Evolutionary conservation across 2,888 invertebrate species (phyloP).

Genomic region (Noctua janthe): DNA sequence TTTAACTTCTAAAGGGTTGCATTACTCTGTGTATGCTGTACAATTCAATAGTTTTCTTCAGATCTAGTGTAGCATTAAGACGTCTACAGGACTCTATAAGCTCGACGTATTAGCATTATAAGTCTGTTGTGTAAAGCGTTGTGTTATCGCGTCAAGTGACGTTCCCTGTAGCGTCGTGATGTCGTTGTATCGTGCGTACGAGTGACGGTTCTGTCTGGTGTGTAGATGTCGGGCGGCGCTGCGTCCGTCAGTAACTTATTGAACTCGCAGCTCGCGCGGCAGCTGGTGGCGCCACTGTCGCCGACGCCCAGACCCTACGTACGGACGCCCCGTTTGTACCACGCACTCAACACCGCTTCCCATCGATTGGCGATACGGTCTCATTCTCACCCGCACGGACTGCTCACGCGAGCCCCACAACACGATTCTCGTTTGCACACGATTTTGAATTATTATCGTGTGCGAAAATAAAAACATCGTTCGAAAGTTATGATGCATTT

Average conservation of each 20-base stretch:
- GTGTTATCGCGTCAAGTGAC: slow-evolving; percentile 27
- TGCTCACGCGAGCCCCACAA: slow-evolving; percentile 63
- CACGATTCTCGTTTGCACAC: slow-evolving; percentile 65
- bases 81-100: background rate
- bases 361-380: slow-evolving; percentile 83
- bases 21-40: background rate
- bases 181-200: slow-evolving; percentile 20
- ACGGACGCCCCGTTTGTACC: slow-evolving; percentile 90
- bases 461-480: slow-evolving; percentile 8
- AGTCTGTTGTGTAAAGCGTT: slow-evolving; percentile 31
- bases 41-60: background rate
- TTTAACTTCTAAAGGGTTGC: background rate
- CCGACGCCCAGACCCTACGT: slow-evolving; percentile 88
- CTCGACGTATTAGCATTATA: slow-evolving; percentile 13
- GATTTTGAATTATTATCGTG: slow-evolving; percentile 48
- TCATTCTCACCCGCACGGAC: slow-evolving; percentile 78
- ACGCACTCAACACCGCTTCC: slow-evolving; percentile 90
- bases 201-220: slow-evolving; percentile 75
- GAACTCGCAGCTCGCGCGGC: slow-evolving; percentile 91
- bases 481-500: background rate
- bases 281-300: slow-evolving; percentile 91
- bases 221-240: slow-evolving; percentile 84
- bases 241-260: slow-evolving; percentile 86
- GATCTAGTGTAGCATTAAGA: slow-evolving; percentile 10
- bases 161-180: slow-evolving; percentile 26